Conservation (phyloP, 2,113 vertebrate genomes). For the Scomber scombrus region DNA sequence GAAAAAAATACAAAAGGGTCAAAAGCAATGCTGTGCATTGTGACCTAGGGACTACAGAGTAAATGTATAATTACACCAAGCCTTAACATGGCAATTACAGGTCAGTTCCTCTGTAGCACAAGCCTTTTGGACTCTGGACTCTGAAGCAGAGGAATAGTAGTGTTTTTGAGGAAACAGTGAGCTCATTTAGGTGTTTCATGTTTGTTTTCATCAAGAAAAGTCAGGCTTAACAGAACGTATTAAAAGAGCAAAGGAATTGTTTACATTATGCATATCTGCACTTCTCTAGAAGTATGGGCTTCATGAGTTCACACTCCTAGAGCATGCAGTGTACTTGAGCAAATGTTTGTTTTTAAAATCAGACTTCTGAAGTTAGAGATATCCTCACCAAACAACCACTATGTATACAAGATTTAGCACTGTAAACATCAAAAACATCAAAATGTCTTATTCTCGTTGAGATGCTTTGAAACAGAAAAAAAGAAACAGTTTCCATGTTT, state of each 20-base stretch:
- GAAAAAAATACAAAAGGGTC: slow-evolving; percentile 35
- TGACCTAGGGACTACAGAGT: slow-evolving; percentile 79
- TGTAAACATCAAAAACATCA: slow-evolving; percentile 83
- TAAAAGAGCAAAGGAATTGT: slow-evolving; percentile 89
- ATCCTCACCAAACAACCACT: slow-evolving; percentile 87
- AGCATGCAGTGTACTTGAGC: slow-evolving; percentile 77
- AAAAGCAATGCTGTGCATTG: slow-evolving; percentile 89
- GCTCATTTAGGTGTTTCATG: slow-evolving; percentile 70
- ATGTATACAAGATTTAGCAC: slow-evolving; percentile 89
- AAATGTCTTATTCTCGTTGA: slow-evolving; percentile 88
- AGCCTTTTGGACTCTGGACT: slow-evolving; percentile 87
- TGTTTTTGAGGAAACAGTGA: slow-evolving; percentile 81
- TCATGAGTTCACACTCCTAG: slow-evolving; percentile 69
- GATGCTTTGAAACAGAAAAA: slow-evolving; percentile 86
- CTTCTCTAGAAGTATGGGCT: slow-evolving; percentile 87
- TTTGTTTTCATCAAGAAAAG: slow-evolving; percentile 80
- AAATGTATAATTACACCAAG: slow-evolving; percentile 85
- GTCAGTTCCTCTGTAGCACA: slow-evolving; percentile 91
- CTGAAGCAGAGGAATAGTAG: slow-evolving; percentile 86
- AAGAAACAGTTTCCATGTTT: slow-evolving; percentile 86
- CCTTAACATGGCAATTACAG: slow-evolving; percentile 89
- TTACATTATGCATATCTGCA: slow-evolving; percentile 97
- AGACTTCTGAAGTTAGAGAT: slow-evolving; percentile 89
- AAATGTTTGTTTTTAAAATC: slow-evolving; percentile 83
- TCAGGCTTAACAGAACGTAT: slow-evolving; percentile 87